Conservation (phyloP, 2,797 vertebrate genomes). For the Carcharodon carcharias region DNA sequence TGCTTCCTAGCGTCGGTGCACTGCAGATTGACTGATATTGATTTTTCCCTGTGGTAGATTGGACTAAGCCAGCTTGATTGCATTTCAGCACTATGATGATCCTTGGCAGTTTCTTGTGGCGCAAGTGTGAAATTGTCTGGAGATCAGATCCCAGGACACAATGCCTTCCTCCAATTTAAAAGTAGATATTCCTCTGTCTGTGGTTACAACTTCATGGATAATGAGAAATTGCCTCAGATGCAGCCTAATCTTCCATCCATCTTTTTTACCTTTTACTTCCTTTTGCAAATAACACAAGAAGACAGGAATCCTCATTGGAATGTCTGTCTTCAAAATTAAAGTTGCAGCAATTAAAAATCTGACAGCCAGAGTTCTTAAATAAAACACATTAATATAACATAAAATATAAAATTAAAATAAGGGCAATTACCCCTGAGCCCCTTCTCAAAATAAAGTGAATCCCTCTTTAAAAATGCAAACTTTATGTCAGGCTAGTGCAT, state of each 20-base stretch:
- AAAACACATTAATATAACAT: too few relatives aligned
- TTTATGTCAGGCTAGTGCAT: neutral
- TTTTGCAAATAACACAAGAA: neutral
- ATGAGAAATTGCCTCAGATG: neutral
- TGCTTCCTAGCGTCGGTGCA: neutral
- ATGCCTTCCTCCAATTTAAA: neutral
- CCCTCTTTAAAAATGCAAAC: neutral
- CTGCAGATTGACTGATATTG: neutral
- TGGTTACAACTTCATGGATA: neutral
- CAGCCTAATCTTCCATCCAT: neutral
- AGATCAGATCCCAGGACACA: neutral
- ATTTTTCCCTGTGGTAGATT: neutral
- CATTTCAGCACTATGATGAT: neutral
- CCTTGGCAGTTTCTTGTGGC: neutral
- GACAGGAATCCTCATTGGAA: neutral
- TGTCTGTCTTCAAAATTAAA: neutral
- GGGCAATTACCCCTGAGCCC: neutral
- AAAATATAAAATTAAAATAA: neutral
- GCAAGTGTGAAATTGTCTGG: neutral
- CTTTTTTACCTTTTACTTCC: neutral
- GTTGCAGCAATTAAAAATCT: neutral
- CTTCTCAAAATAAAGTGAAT: neutral
- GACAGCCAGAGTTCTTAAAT: neutral
- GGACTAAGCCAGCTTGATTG: neutral
- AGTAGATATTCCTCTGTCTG: neutral